Evolutionary conservation across 2,888 invertebrate species (phyloP), one percentile per base, ranked within the genome.

Genomic region (Tetanocera ferruginea): DNA sequence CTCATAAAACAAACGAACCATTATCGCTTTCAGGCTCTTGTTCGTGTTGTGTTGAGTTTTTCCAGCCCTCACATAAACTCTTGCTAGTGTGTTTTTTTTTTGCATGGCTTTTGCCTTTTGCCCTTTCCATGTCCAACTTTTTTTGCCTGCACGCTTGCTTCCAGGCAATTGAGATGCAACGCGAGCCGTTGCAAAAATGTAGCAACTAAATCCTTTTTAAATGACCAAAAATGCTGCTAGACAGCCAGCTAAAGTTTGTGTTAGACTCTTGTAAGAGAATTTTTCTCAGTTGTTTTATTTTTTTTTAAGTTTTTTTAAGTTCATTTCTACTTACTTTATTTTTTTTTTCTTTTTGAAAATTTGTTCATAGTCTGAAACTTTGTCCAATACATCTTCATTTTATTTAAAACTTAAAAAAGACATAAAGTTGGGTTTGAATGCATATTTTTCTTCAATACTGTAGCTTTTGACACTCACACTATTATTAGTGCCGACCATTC

Each of bases 1-100:
- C 88, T 88, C 88, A 88, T 88, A 88, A 86, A 88, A 88, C 88
- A 88, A 87, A 88, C 87, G 87, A 86, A 86, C 88, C 88, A 87
- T 87, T 87, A 88, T 85, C 87, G 82, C 80, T 80, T 80, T 80
- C 78, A 71, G 67, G 66, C 62, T 76, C 49, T 51, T 23, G 52
- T 66, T 72, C 76, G 77, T 77, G 75, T 75, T 67, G 66, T 37
- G 67, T 55, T 31, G 75, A 52, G 37, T 31, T 64, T 64, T 66
- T 64, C 25, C 31, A 6, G 51, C 17, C 6, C 3, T 23, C 75
- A 23, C 14, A 55, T 8, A 19, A 23, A 55, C 11, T 70, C 69
- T 25, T 51, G 6, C 3, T 25, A n/a, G 25, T 3, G 14, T 31
- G 8, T n/a, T 51, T 28, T 70, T 31, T 31, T 28, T 70, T 31